Conservation (phyloP, 2,113 vertebrate species). For the Cyphomyrus discorhynchus region DNA sequence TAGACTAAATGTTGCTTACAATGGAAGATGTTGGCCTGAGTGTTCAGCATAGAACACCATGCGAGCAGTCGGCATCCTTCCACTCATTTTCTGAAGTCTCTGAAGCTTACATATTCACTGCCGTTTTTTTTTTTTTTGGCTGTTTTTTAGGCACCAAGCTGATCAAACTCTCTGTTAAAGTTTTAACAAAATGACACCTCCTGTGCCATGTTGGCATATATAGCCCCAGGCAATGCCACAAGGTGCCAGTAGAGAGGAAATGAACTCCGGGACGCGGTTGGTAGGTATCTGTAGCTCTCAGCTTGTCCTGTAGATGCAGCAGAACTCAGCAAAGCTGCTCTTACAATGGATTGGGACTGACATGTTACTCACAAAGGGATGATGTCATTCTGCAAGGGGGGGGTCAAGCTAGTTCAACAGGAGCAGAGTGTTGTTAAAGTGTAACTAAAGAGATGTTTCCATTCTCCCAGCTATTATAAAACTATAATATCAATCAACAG, state of each 20-base stretch:
- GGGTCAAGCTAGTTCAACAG: conserved; percentile 17
- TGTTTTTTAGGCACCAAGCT: not conserved
- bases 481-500: not conserved
- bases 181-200: not conserved
- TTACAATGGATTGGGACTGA: conserved; percentile 38
- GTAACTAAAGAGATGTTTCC: not conserved
- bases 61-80: not conserved
- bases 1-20: not conserved
- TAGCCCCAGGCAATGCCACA: not conserved
- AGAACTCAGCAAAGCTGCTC: conserved; percentile 46
- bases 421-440: not conserved
- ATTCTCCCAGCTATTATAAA: not conserved
- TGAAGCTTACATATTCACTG: not conserved
- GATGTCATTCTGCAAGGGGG: conserved; percentile 37
- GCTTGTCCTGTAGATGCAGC: conserved; percentile 28
- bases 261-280: not conserved
- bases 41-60: not conserved
- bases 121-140: not conserved
- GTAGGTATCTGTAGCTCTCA: not conserved
- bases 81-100: not conserved
- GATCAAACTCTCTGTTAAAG: not conserved
- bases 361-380: conserved; percentile 28
- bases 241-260: not conserved
- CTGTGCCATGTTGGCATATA: not conserved
- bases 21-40: not conserved